Conservation (phyloP, 2,797 vertebrate species). For the Uromys caudimaculatus region DNA sequence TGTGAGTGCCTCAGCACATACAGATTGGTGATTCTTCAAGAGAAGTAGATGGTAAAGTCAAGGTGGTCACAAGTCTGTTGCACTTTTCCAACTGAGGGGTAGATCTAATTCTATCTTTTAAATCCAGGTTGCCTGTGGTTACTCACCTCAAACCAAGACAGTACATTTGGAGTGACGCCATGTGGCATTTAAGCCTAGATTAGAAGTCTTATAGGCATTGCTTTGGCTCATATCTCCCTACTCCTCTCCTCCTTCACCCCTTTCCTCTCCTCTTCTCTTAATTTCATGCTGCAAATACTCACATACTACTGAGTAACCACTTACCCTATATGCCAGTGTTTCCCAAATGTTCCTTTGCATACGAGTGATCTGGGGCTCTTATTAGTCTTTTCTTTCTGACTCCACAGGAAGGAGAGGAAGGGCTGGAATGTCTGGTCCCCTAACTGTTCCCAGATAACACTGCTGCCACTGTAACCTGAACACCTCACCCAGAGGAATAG, state of each 20-base stretch:
- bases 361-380: not conserved
- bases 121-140: not conserved
- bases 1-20: not conserved
- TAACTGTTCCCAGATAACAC: not conserved
- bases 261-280: not conserved
- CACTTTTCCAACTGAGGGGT: slow-evolving; percentile 39
- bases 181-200: slow-evolving; percentile 1
- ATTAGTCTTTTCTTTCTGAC: not conserved
- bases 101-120: not conserved
- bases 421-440: not conserved
- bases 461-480: not conserved
- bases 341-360: not conserved
- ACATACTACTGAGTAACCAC: not conserved
- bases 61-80: not conserved
- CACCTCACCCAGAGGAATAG: not conserved
- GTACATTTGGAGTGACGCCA: not conserved
- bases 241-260: not conserved
- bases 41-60: not conserved
- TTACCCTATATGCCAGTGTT: not conserved
- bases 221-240: not conserved
- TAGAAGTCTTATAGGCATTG: slow-evolving; percentile 17
- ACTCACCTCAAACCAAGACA: not conserved
- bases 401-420: not conserved
- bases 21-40: not conserved
- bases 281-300: not conserved